Base-by-base conservation (phyloP, 2,888 invertebrate genomes). In the Stegana nigrithorax region DNA sequence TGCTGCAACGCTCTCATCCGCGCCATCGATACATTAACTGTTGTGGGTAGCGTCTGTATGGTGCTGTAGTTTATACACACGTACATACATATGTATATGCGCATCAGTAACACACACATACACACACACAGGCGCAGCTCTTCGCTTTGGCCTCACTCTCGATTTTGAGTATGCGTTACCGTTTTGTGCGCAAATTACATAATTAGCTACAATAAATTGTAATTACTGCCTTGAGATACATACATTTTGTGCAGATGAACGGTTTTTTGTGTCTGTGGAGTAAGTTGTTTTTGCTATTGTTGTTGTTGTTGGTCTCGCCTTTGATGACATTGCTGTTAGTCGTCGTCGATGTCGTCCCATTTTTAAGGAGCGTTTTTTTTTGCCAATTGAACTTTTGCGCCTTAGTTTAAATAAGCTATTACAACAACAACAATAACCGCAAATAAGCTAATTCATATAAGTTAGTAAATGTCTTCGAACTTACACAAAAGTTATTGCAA, bases 171-270 rank as follows among this genome's bases (percentile, higher is more conserved):
- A n/a, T n/a, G 36, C 21, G n/a, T 21, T 55, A 21, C 14, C 27
- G 10, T 19, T 17, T 36, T 29, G 29, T 53, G 64, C 50, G 58
- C 67, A 72, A 76, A 79, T 77, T 73, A 79, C 69, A 73, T 75
- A 76, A 77, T 77, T 79, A 79, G 78, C 70, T 67, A 66, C 78
- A 79, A 75, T 79, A 79, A 79, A 76, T 76, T 75, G 75, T 77
- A 76, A 76, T 76, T 76, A 76, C 78, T 73, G 76, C 72, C 75
- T 69, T 75, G 67, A 78, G 73, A 72, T 75, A 75, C 73, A 75
- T 78, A n/a, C n/a, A n/a, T n/a, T n/a, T 75, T 78, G 65, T 60
- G 62, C 64, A 65, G 68, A 65, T 67, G 67, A 68, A 67, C 61
- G 67, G 59, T 68, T 65, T 68, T 67, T 63, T 67, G 63, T 68